These are phyloP conservation scores for Melangyna quadrimaculata DNA, from an alignment of 2,888 invertebrate species.

Conservation along the genomic window DNA sequence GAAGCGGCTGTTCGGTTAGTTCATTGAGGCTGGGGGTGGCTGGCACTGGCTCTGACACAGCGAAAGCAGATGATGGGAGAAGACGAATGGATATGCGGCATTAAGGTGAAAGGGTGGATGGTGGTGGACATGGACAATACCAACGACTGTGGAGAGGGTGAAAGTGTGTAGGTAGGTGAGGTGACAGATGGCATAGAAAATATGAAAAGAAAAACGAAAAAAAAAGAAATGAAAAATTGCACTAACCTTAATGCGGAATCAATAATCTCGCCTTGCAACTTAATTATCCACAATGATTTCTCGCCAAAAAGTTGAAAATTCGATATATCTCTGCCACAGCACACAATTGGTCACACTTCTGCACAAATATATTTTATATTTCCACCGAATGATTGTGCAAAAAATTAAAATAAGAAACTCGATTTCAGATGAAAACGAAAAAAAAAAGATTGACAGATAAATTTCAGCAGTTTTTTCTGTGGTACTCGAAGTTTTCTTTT, in stretches of 20 bases:
- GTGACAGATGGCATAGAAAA: slow-evolving; percentile 50
- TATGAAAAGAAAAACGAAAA: neutral
- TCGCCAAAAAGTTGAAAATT: slow-evolving; percentile 15
- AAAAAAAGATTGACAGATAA: slow-evolving; percentile 18
- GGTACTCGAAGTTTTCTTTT: neutral
- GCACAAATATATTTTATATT: neutral
- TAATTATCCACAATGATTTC: slow-evolving; percentile 28
- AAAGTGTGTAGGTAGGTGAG: slow-evolving; percentile 18
- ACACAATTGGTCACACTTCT: slow-evolving; percentile 12
- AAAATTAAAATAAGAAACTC: slow-evolving; percentile 4
- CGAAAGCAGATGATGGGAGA: neutral
- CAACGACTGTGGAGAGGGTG: slow-evolving; percentile 20
- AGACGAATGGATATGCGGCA: slow-evolving; percentile 35
- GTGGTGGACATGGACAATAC: slow-evolving; percentile 31
- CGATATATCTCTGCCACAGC: slow-evolving; percentile 6
- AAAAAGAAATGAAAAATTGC: slow-evolving; percentile 48
- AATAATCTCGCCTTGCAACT: slow-evolving; percentile 55
- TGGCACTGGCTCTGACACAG: neutral
- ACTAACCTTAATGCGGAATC: slow-evolving; percentile 70
- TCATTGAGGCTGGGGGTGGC: slow-evolving; percentile 40
- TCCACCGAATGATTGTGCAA: slow-evolving; percentile 20
- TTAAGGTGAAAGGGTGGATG: slow-evolving; percentile 45
- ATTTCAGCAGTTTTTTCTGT: neutral
- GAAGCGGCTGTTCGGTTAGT: neutral
- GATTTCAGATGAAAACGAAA: slow-evolving; percentile 18